Evolutionary conservation across 1,140 invertebrate genomes (phyloP), one percentile per base, ranked within the genome.

Genomic region (Colletes latitarsis): DNA sequence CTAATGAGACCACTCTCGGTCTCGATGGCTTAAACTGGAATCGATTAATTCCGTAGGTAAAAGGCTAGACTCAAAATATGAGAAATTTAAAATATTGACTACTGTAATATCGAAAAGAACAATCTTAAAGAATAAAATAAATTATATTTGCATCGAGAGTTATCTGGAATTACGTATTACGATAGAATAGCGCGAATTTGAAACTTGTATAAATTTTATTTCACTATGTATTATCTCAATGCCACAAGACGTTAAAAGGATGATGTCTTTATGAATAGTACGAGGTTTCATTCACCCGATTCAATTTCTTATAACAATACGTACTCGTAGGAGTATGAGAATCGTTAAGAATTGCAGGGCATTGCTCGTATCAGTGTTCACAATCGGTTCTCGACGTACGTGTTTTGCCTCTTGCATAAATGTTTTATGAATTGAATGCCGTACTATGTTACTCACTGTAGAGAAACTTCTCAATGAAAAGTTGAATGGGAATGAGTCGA

Each of bases 401-500:
- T 49, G 64, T 49, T 30, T 67, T 19, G 43, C n/a, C 64, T 66
- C 64, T 67, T 67, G 49, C 43, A 49, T 67, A 67, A 49, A 49
- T 21, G 64, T 49, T 19, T 67, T 46, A 67, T 67, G 64, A 49
- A 67, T 67, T 17, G 43, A 70, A 70, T 55, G 30, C 17, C 46
- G 60, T 62, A 14, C 8, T 30, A 4, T 6, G 67, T 39, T 55
- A 55, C 49, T n/a, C 49, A 6, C 10, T 69, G 4, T 5, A 1
- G 19, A 10, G 8, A 21, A 21, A 52, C 5, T 68, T 19, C 43
- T 19, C 43, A 52, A 52, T 46, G 63, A n/a, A 10, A 49, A 10
- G 19, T 21, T 21, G 10, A 5, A 62, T 62, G 10, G 4, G 10
- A 49, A 46, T 49, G 17, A 66, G 6, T 30, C 4, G 14, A 12